Percentiles rank a stretch among this genome's conserved stretches.
These are phyloP conservation scores for Melanostoma scalare DNA, from an alignment of 2,888 invertebrate species.

Conservation along the genomic window DNA sequence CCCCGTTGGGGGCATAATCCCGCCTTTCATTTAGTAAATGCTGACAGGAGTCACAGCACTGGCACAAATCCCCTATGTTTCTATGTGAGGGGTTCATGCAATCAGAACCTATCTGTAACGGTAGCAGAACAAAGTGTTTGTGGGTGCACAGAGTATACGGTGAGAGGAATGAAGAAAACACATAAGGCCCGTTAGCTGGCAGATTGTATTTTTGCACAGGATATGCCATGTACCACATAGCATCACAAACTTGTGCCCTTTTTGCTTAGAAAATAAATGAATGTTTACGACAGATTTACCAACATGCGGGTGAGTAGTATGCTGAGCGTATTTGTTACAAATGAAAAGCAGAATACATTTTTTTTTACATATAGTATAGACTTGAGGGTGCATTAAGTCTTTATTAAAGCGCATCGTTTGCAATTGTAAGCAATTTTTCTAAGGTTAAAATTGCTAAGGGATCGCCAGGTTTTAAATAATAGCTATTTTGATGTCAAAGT, in stretches of 20 bases:
- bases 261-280: slow-evolving; percentile 61
- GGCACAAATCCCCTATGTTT: slow-evolving; percentile 69
- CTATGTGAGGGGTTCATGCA: slow-evolving; percentile 43
- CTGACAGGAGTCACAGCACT: slow-evolving; percentile 72
- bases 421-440: slow-evolving; percentile 9
- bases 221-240: slow-evolving; percentile 23
- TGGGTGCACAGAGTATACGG: slow-evolving; percentile 14
- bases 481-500: no score
- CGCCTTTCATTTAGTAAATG: slow-evolving; percentile 72
- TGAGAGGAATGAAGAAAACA: neutral
- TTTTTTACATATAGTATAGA: slow-evolving; percentile 4
- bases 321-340: slow-evolving; percentile 26
- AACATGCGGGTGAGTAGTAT: slow-evolving; percentile 34
- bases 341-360: slow-evolving; percentile 16
- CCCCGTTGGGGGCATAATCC: slow-evolving; percentile 63
- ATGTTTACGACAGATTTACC: slow-evolving; percentile 67
- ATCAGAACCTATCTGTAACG: slow-evolving; percentile 66
- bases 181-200: slow-evolving; percentile 38
- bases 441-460: no score
- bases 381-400: slow-evolving; percentile 27
- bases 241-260: slow-evolving; percentile 10
- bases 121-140: slow-evolving; percentile 50
- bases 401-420: slow-evolving; percentile 49
- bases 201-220: slow-evolving; percentile 51
- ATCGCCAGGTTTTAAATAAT: no score